These are phyloP conservation scores for Pseudoatta argentina DNA, from an alignment of 1,140 invertebrate species.

Conservation along the genomic window DNA sequence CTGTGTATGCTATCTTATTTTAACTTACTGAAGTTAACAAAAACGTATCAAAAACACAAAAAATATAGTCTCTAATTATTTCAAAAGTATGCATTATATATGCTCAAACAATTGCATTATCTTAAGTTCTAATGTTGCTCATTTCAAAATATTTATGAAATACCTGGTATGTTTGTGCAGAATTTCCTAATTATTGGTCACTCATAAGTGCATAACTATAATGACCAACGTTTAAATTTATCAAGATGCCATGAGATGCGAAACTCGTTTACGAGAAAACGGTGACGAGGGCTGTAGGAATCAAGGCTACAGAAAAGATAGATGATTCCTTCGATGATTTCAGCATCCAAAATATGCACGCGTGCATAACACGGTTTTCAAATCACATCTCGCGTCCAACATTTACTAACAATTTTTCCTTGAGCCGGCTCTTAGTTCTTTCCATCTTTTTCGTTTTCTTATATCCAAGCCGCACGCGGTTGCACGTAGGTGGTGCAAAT, in stretches of 20 bases:
- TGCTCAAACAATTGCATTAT: no score
- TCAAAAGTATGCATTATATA: no score
- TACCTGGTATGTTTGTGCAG: not conserved
- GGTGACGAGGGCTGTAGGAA: not conserved
- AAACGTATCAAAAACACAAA: no score
- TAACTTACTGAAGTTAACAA: no score
- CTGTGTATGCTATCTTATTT: no score
- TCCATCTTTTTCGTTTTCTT: not conserved
- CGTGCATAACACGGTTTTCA: not conserved
- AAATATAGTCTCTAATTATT: no score
- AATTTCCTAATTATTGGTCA: constrained; percentile 1
- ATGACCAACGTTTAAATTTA: not conserved
- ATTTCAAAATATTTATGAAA: not conserved
- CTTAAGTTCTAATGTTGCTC: not conserved
- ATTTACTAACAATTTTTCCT: constrained; percentile 50
- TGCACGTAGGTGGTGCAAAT: constrained; percentile 59
- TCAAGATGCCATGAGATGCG: not conserved
- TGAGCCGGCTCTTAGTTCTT: not conserved
- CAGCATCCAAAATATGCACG: not conserved
- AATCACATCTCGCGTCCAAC: constrained; percentile 8
- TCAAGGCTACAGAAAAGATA: not conserved
- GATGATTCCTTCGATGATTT: not conserved
- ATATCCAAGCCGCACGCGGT: constrained; percentile 13
- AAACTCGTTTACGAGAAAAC: not conserved
- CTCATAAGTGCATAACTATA: not conserved